Conservation (phyloP, 2,797 vertebrate genomes). For the Lerista edwardsae region DNA sequence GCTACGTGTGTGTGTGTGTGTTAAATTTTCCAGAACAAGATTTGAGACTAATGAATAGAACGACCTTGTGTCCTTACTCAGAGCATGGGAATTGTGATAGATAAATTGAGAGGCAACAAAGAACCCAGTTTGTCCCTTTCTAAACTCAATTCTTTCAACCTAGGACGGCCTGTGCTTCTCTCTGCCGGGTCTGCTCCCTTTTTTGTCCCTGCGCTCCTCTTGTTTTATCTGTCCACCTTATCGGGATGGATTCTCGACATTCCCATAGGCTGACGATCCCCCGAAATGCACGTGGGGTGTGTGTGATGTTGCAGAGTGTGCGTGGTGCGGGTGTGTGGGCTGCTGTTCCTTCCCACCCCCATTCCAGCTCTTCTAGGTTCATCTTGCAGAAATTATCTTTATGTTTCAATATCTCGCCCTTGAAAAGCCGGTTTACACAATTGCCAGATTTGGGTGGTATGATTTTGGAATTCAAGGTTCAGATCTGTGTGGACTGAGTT, state of each 20-base stretch:
- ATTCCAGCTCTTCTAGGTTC: not conserved
- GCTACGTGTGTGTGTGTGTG: not conserved
- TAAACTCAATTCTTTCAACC: not conserved
- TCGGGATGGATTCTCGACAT: not conserved
- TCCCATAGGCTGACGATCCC: not conserved
- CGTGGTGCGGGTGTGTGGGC: not conserved
- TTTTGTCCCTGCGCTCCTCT: conserved; percentile 28
- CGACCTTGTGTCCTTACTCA: not conserved
- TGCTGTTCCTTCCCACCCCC: not conserved
- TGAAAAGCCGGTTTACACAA: not conserved
- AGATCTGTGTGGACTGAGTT: not conserved
- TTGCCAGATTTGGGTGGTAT: not conserved
- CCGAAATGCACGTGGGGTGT: not conserved
- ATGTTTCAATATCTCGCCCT: not conserved
- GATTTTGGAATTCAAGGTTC: not conserved
- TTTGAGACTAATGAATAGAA: not conserved
- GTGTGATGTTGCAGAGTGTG: not conserved
- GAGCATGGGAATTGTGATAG: not conserved
- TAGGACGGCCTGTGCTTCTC: conserved; percentile 17
- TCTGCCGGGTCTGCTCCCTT: not conserved
- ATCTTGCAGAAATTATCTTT: not conserved
- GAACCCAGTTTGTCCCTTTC: conserved; percentile 22
- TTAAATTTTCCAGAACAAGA: not conserved
- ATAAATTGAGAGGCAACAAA: not conserved
- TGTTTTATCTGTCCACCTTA: not conserved